Evolutionary conservation across 2,797 vertebrate species (phyloP), one percentile per base, ranked within the genome.

Genomic region (Helostoma temminkii): DNA sequence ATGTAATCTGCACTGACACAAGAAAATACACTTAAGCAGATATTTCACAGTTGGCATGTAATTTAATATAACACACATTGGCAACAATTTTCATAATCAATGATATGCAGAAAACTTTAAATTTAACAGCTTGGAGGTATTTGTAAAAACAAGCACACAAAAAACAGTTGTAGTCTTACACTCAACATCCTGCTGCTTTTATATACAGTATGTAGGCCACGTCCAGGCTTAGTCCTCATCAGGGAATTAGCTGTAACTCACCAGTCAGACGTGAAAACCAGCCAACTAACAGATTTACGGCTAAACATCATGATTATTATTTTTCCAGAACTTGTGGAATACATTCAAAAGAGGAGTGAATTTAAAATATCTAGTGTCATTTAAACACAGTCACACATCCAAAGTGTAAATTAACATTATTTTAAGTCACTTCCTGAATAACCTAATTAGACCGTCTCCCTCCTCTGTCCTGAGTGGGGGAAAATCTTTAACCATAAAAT

Each of bases 401-500:
- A n/a, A 14, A 37, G 14, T 14, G 43, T 14, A 45, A 15, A 53
- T 43, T 19, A 7, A 43, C 24, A 42, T 66, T 32, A 32, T 52
- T 28, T 36, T 56, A 26, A n/a, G 6, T 5, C 3, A 7, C 34
- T 32, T 37, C 47, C 45, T 75, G 46, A 48, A 21, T 56, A 37
- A 28, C 22, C 56, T 68, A 46, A n/a, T n/a, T n/a, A n/a, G 41
- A 37, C 22, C 21, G 11, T 8, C 22, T 46, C 39, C 30, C n/a
- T 34, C 25, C 34, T 71, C 9, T 0, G 6, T 24, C 11, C 16
- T 26, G 25, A 9, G 53, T 65, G 39, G 53, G n/a, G 16, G 60
- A 53, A 66, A 54, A 10, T 24, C 36, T 66, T 69, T 57, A 43
- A 68, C 67, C 42, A 58, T 56, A 54, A 54, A 65, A 74, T 47